Conservation (phyloP, 1,140 invertebrate genomes). For the Drosophila subpulchrella region DNA sequence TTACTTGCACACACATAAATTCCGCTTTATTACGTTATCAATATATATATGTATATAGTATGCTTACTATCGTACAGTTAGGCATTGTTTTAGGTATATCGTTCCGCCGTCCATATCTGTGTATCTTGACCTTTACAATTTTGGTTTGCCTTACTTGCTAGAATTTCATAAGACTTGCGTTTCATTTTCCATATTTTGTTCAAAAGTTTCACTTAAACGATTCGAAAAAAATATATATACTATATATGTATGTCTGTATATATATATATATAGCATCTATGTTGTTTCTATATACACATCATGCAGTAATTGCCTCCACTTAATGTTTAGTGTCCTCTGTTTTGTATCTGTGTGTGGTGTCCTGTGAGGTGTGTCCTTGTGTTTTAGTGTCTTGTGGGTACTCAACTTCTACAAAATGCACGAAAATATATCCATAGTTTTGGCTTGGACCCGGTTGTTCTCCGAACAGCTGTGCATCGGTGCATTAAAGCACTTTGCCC, state of each 20-base stretch:
- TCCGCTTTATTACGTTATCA: slow-evolving; percentile 34
- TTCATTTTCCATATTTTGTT: slow-evolving; percentile 72
- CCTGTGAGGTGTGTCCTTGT: slow-evolving; percentile 16
- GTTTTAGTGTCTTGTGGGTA: slow-evolving; percentile 10
- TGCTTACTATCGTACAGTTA: slow-evolving; percentile 41
- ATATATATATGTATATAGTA: slow-evolving; percentile 25
- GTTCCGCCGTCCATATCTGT: slow-evolving; percentile 12
- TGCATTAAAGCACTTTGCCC: slow-evolving; percentile 14
- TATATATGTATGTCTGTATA: slow-evolving; percentile 36
- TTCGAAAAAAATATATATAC: slow-evolving; percentile 71
- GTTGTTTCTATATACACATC: slow-evolving; percentile 42
- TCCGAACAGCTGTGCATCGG: slow-evolving; percentile 66
- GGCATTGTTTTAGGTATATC: slow-evolving; percentile 51
- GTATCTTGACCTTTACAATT: slow-evolving; percentile 68
- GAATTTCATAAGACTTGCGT: slow-evolving; percentile 83
- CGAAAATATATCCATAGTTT: slow-evolving; percentile 71
- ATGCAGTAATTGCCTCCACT: slow-evolving; percentile 26
- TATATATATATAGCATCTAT: slow-evolving; percentile 24
- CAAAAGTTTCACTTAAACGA: slow-evolving; percentile 69
- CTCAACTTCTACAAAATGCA: slow-evolving; percentile 59
- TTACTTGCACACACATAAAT: slow-evolving; percentile 36
- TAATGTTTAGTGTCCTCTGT: slow-evolving; percentile 9
- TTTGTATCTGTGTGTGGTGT: slow-evolving; percentile 24
- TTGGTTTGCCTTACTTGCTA: slow-evolving; percentile 71
- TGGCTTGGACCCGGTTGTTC: slow-evolving; percentile 78